Evolutionary conservation across 2,113 vertebrate species (phyloP), one percentile per base, ranked within the genome.

Genomic region (Mungos mungo): DNA sequence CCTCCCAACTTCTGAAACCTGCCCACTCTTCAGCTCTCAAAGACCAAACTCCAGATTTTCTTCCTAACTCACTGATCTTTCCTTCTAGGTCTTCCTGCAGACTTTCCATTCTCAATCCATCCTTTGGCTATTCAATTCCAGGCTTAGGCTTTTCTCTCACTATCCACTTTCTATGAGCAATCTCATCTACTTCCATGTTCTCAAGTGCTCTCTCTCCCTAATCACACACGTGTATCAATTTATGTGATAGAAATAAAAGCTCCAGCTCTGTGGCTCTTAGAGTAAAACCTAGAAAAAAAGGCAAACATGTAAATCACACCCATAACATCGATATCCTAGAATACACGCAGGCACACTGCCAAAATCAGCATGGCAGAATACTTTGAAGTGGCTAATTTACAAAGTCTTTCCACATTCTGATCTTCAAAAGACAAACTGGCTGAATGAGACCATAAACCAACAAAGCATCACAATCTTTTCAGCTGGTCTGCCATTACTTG

Each of bases 341-440:
- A 96, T 84, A 84, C 27, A 76, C 81, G 23, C 29, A 90, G 45
- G 9, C 35, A 93, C 47, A 96, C 18, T 83, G n/a, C 33, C 41
- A 96, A 97, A 94, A 95, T 47, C 54, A 87, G 38, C 11, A 76
- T 54, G 50, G 54, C 13, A 94, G 60, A 35, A 68, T 85, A 65
- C n/a, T 96, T 96, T 87, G 76, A 57, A 96, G 69, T 27, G 31
- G n/a, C 13, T 88, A 88, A 88, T 66, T 69, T 74, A 95, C 54
- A 71, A 90, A 93, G 41, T 87, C n/a, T 95, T 90, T 88, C 21
- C 13, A 29, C 33, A 95, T 41, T 79, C 35, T 82, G 35, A 88
- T 19, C n/a, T 95, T 97, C 31, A 90, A 77, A 87, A 35, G 19
- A 94, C 5, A 86, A 79, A 41, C 4, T 82, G 63, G 52, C 13